A percentile compares a stretch with the other conserved stretches of the same genome.
Conservation (phyloP, 1,140 invertebrate genomes). For the Diprion similis region DNA sequence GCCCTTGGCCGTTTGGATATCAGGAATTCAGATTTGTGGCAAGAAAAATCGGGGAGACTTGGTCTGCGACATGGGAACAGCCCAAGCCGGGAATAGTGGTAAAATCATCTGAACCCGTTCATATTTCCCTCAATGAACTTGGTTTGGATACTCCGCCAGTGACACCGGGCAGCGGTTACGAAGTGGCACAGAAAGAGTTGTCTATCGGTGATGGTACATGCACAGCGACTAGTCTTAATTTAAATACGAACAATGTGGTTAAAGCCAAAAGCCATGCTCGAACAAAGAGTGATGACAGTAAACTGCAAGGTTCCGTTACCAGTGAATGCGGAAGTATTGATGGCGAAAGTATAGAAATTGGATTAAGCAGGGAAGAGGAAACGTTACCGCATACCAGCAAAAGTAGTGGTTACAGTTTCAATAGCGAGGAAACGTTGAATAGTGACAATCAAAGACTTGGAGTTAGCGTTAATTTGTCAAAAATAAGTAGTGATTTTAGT, state of each 20-base stretch:
- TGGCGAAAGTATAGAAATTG: too few relatives aligned
- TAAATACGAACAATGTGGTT: background rate
- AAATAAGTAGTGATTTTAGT: background rate
- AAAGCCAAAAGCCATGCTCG: background rate
- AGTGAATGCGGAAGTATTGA: background rate
- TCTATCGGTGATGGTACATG: constrained; percentile 5
- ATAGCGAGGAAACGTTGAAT: too few relatives aligned
- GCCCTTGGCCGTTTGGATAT: constrained; percentile 37
- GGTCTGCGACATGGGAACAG: constrained; percentile 23
- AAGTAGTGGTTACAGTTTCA: too few relatives aligned
- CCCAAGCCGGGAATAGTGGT: constrained; percentile 6
- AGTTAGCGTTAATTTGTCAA: background rate
- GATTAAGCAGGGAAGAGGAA: too few relatives aligned
- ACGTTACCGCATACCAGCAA: too few relatives aligned
- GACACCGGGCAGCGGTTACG: constrained; percentile 30
- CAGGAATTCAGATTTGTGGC: constrained; percentile 26
- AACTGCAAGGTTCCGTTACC: background rate
- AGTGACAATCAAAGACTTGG: background rate
- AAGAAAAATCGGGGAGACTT: constrained; percentile 30
- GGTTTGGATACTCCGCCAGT: constrained; percentile 40
- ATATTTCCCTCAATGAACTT: constrained; percentile 27
- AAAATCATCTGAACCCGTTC: constrained; percentile 13
- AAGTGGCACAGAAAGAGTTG: constrained; percentile 19
- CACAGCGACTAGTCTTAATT: constrained; percentile 14
- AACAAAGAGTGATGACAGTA: background rate